These are phyloP conservation scores for Tachina lurida DNA, from an alignment of 2,888 invertebrate species.

Conservation along the genomic window DNA sequence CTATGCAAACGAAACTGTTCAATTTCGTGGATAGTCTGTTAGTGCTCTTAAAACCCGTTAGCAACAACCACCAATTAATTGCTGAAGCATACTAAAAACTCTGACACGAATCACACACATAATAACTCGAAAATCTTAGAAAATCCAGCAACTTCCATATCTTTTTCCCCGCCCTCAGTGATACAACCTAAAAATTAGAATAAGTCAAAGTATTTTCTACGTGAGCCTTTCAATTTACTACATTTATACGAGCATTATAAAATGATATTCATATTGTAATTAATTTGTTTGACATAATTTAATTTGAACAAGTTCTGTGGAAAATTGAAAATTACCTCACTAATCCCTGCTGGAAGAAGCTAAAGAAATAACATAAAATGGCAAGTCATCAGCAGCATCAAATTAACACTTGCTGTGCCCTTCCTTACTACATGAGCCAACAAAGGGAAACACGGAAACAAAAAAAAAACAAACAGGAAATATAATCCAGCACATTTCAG, in stretches of 20 bases:
- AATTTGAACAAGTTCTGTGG: slow-evolving; percentile 34
- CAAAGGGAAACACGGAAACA: slow-evolving; percentile 8
- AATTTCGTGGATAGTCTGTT: no score
- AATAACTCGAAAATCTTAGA: no score
- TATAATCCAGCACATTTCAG: slow-evolving; percentile 33
- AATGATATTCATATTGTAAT: not conserved
- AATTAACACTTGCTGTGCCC: slow-evolving; percentile 58
- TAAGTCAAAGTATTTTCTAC: not conserved
- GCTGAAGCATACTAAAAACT: no score
- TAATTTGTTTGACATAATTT: slow-evolving; percentile 1
- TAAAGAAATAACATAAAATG: not conserved
- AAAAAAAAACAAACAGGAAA: not conserved
- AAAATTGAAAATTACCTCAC: slow-evolving; percentile 52
- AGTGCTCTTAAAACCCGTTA: no score
- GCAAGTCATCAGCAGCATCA: slow-evolving; percentile 23
- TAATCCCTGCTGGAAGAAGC: slow-evolving; percentile 34
- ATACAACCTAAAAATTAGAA: not conserved
- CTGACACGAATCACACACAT: no score
- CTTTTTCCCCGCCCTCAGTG: no score
- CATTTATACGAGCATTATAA: not conserved
- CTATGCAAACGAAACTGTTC: no score
- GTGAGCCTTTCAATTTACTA: not conserved
- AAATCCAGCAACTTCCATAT: no score
- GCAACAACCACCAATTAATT: no score
- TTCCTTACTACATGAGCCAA: not conserved